Conservation (phyloP, 1,140 invertebrate species). For the Parasteatoda tepidariorum region DNA sequence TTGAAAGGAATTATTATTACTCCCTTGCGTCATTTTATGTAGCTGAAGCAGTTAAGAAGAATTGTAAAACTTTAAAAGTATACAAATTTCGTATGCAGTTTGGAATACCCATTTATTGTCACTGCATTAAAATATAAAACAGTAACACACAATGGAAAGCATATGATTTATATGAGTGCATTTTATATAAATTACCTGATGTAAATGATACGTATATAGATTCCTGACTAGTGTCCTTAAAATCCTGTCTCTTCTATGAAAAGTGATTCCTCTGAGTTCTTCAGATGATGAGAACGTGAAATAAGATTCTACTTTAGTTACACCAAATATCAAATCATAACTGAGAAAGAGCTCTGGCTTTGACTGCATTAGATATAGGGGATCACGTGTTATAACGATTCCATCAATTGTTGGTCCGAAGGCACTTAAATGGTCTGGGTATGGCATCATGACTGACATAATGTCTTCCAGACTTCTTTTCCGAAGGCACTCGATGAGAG, state of each 20-base stretch:
- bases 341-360: conserved; percentile 67
- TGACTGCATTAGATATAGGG: conserved; percentile 60
- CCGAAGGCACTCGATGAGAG: conserved; percentile 84
- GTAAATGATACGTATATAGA: conserved; percentile 63
- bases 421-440: conserved; percentile 85
- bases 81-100: too few relatives aligned
- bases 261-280: conserved; percentile 92
- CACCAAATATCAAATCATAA: conserved; percentile 92
- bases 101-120: too few relatives aligned
- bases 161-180: too few relatives aligned
- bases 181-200: too few relatives aligned
- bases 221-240: conserved; percentile 90
- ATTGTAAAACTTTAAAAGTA: too few relatives aligned
- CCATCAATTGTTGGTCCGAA: conserved; percentile 92
- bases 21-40: too few relatives aligned
- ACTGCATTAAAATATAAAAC: too few relatives aligned
- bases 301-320: conserved; percentile 90
- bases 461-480: conserved; percentile 75
- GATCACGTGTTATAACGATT: conserved; percentile 67
- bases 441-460: conserved; percentile 74
- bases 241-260: conserved; percentile 87
- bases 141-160: too few relatives aligned
- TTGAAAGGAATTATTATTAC: too few relatives aligned
- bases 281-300: conserved; percentile 87
- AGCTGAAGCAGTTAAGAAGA: too few relatives aligned